Conservation (phyloP, 2,888 invertebrate species). For the Chrysina gloriosa region DNA sequence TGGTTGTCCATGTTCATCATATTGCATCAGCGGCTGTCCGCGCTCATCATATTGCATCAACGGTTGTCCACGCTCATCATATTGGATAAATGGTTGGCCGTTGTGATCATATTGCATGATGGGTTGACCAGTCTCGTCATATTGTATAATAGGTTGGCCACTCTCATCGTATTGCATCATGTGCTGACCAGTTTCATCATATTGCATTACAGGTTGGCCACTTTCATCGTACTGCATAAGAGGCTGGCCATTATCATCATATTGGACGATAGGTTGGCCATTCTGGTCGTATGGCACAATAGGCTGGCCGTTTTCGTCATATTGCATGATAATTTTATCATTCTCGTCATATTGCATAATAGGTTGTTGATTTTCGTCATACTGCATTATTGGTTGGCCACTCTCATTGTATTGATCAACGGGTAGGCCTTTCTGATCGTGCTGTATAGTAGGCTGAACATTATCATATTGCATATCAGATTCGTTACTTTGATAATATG, state of each 20-base stretch:
- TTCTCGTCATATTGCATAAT: constrained; percentile 50
- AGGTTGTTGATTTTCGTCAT: constrained; percentile 44
- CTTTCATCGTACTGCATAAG: constrained; percentile 43
- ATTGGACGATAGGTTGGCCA: constrained; percentile 48
- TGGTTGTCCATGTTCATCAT: constrained; percentile 44
- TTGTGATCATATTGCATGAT: constrained; percentile 43
- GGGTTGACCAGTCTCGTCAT: constrained; percentile 48
- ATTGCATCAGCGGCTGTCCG: constrained; percentile 45
- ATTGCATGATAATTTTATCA: constrained; percentile 48
- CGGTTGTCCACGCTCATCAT: constrained; percentile 49
- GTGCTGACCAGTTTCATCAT: constrained; percentile 52
- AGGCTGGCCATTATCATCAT: constrained; percentile 44
- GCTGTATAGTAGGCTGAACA: constrained; percentile 47
- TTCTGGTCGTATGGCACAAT: constrained; percentile 46
- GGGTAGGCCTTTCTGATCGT: constrained; percentile 46
- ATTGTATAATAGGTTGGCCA: constrained; percentile 28
- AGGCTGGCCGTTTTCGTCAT: constrained; percentile 49
- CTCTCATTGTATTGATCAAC: constrained; percentile 44
- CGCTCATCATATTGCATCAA: constrained; percentile 49
- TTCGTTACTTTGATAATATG: constrained; percentile 18
- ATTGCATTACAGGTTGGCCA: constrained; percentile 41
- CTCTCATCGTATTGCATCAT: constrained; percentile 50
- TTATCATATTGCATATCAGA: constrained; percentile 47
- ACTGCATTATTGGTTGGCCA: constrained; percentile 46
- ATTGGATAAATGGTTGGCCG: constrained; percentile 45